Conservation (phyloP, 2,113 vertebrate species). For the Hiodon alosoides region DNA sequence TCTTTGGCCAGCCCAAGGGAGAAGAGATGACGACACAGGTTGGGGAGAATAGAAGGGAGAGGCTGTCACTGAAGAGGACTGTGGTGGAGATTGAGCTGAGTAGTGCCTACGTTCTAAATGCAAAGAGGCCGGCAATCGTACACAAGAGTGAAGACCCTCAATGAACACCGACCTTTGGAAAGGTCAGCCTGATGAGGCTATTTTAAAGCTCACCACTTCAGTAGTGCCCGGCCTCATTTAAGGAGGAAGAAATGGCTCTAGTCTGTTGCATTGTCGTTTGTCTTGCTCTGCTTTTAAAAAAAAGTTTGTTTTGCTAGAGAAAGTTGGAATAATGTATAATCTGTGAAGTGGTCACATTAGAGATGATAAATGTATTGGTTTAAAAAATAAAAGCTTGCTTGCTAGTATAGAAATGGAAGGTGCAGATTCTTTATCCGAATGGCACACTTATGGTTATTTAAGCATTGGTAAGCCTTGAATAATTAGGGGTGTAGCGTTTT, state of each 20-base stretch:
- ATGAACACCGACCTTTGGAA: neutral
- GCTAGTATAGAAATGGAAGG: too few species aligned
- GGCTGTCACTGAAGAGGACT: constrained; percentile 42
- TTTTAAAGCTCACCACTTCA: too few species aligned
- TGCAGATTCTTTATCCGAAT: too few species aligned
- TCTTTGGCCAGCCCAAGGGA: constrained; percentile 29
- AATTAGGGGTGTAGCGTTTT: too few species aligned
- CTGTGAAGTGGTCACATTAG: too few species aligned
- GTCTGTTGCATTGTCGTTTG: neutral
- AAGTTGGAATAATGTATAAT: too few species aligned
- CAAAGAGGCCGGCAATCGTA: constrained; percentile 20
- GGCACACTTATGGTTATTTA: too few species aligned
- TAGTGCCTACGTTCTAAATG: constrained; percentile 31
- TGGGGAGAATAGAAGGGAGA: neutral
- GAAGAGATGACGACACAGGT: constrained; percentile 1
- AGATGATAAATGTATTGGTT: too few species aligned
- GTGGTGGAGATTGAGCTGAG: constrained; percentile 37
- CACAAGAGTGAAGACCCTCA: neutral
- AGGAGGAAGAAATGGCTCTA: neutral
- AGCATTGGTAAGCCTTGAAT: too few species aligned
- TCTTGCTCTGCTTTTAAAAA: neutral
- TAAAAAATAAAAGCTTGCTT: too few species aligned
- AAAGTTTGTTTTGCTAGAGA: neutral
- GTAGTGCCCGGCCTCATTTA: too few species aligned
- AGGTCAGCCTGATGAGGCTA: neutral